These are phyloP conservation scores for Hyperopisus bebe DNA, from an alignment of 2,113 vertebrate genomes.

Conservation along the genomic window DNA sequence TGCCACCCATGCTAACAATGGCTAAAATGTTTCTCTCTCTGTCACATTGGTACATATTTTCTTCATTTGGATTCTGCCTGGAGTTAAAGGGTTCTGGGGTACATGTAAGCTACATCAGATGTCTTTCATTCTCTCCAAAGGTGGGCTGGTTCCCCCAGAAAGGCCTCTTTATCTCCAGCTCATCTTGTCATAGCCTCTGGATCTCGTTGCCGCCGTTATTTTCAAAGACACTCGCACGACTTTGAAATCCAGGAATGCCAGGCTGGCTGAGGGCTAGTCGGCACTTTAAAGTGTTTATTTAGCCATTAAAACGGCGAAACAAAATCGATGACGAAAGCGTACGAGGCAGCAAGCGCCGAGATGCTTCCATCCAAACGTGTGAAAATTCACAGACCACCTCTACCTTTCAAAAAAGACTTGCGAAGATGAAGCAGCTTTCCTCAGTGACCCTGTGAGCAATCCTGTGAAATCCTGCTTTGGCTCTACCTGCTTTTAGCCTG, in stretches of 20 bases:
- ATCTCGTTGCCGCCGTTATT: conserved; percentile 65
- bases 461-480: background rate
- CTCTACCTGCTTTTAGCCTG: background rate
- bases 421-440: background rate
- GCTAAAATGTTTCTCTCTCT: conserved; percentile 47
- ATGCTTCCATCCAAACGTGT: conserved; percentile 16
- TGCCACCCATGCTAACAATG: background rate
- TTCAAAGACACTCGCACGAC: conserved; percentile 69
- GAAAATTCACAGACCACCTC: conserved; percentile 26
- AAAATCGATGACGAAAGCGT: conserved; percentile 78
- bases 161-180: conserved; percentile 42
- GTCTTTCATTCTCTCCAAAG: conserved; percentile 44
- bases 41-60: background rate
- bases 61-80: conserved; percentile 3
- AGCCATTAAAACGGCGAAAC: conserved; percentile 56
- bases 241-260: conserved; percentile 80
- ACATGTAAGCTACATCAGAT: background rate
- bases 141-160: conserved; percentile 78
- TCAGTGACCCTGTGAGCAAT: background rate
- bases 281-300: conserved; percentile 82
- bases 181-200: conserved; percentile 69
- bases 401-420: conserved; percentile 12
- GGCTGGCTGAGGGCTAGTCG: conserved; percentile 78
- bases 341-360: conserved; percentile 25
- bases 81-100: background rate